Evolutionary conservation across 2,113 vertebrate genomes (phyloP).

Genomic region (Speoplatyrhinus poulsoni): DNA sequence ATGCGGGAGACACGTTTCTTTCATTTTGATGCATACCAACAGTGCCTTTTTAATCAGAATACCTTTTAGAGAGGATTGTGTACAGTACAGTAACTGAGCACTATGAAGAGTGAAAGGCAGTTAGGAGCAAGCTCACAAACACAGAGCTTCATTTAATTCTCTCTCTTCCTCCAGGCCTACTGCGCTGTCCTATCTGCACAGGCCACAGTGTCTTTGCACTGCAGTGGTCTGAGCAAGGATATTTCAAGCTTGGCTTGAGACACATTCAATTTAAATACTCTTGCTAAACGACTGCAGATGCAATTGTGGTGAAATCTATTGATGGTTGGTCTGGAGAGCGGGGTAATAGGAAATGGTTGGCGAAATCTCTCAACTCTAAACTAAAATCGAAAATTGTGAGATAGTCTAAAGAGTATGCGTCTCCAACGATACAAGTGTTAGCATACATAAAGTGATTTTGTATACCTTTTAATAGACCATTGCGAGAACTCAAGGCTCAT

Average conservation of each 20-base stretch:
- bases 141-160: neutral
- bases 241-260: slow-evolving; percentile 2
- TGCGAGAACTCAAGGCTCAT: neutral
- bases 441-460: too few species aligned
- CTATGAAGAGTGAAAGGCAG: neutral
- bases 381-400: neutral
- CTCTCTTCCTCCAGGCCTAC: neutral
- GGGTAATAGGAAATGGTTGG: too few species aligned
- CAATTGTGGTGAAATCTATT: too few species aligned
- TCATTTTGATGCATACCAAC: neutral
- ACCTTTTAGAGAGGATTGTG: too few species aligned
- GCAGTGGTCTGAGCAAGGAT: neutral
- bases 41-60: too few species aligned
- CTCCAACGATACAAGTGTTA: neutral
- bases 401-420: neutral
- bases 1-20: neutral
- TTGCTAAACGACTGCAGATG: too few species aligned
- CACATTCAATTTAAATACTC: neutral
- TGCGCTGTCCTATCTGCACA: neutral
- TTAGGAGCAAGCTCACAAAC: neutral
- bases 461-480: neutral
- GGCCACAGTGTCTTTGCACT: neutral
- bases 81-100: too few species aligned
- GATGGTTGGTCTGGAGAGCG: too few species aligned
- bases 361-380: too few species aligned